phyloP scores from a whole-genome alignment of 1,140 invertebrate genomes.

The Pinna nobilis region DNA sequence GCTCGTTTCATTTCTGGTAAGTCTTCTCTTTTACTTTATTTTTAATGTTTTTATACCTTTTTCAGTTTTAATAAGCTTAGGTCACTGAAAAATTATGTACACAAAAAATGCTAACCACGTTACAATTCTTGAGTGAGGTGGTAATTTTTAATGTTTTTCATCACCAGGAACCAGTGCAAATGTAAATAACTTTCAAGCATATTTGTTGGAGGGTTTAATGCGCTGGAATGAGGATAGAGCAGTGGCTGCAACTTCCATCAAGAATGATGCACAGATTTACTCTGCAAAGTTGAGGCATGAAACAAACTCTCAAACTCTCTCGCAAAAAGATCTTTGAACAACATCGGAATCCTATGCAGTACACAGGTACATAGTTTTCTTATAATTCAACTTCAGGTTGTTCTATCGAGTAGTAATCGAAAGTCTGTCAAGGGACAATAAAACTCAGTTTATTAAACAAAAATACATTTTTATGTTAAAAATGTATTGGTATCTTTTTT shows the following conservation, averaged over 20 bases:
- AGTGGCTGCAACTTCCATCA: conserved; percentile 6
- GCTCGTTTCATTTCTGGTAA: conserved; percentile 49
- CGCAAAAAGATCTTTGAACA: conserved; percentile 13
- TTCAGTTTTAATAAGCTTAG: neutral
- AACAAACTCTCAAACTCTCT: neutral
- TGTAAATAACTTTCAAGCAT: neutral
- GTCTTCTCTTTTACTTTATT: neutral
- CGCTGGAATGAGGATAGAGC: conserved; percentile 48
- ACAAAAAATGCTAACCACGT: too few relatives aligned
- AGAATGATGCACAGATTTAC: neutral
- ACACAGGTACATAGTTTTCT: conserved; percentile 1
- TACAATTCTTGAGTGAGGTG: too few relatives aligned
- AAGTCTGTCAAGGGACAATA: too few relatives aligned
- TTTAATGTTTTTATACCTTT: neutral
- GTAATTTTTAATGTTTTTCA: too few relatives aligned
- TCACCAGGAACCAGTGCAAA: conserved; percentile 37
- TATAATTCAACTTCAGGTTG: neutral
- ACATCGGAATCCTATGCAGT: neutral
- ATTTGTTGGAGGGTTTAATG: neutral
- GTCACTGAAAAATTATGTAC: neutral
- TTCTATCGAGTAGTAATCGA: too few relatives aligned
- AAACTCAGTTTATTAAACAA: too few relatives aligned
- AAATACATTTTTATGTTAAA: neutral
- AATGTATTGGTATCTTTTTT: too few relatives aligned
- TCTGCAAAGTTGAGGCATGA: neutral